Evolutionary conservation across 2,888 invertebrate genomes (phyloP).

Genomic region (Eugnorisma glareosa): DNA sequence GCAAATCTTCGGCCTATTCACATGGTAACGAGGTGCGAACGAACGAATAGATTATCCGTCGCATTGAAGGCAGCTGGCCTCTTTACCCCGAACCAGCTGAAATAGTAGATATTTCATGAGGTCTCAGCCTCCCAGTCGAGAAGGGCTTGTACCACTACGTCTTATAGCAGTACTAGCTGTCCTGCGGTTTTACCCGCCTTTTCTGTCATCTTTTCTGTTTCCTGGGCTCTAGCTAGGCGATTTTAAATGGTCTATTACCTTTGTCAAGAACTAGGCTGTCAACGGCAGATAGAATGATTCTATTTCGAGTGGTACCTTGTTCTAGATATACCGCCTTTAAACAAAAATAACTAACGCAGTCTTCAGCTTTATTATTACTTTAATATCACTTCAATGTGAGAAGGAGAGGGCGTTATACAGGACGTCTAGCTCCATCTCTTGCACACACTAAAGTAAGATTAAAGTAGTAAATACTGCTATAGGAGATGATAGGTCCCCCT

Average conservation of each 20-base stretch:
- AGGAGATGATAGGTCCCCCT: neutral
- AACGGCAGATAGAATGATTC: neutral
- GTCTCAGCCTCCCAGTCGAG: constrained; percentile 16
- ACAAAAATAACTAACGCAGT: neutral
- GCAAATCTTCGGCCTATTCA: constrained; percentile 72
- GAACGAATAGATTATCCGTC: constrained; percentile 60
- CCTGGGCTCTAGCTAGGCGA: neutral
- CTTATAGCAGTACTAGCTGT: neutral
- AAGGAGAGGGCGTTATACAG: neutral
- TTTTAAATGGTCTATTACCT: neutral
- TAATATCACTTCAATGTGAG: neutral
- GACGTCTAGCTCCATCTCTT: neutral
- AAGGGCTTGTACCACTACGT: neutral
- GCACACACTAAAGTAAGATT: too few relatives aligned
- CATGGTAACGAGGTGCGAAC: constrained; percentile 72
- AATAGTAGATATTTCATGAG: constrained; percentile 48
- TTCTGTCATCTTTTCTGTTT: neutral
- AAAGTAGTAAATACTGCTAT: neutral
- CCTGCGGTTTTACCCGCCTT: neutral
- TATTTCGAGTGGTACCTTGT: neutral
- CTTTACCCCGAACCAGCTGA: constrained; percentile 60
- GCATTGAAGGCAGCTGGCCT: constrained; percentile 58
- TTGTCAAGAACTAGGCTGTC: neutral
- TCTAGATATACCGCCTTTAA: neutral
- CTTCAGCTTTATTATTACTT: neutral